Evolutionary conservation across 2,113 vertebrate species (phyloP).

Genomic region (Pipa parva): DNA sequence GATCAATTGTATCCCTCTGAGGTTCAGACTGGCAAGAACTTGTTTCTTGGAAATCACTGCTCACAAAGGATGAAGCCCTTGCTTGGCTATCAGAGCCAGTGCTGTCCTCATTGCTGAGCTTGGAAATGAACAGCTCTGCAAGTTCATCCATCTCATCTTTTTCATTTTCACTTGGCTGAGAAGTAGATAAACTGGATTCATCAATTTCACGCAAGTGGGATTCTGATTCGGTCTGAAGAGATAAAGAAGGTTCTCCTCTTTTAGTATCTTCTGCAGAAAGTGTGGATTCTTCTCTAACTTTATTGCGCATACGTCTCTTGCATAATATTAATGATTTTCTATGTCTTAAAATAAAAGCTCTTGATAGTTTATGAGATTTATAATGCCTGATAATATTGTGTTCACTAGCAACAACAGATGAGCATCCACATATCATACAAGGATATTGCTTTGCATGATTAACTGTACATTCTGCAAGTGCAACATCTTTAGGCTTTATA

Average conservation of each 20-base stretch:
- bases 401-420: conserved; percentile 84
- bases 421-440: conserved; percentile 95
- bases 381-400: conserved; percentile 89
- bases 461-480: conserved; percentile 82
- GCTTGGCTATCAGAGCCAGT: conserved; percentile 54
- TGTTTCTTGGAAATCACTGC: conserved; percentile 58
- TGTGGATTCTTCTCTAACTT: conserved; percentile 59
- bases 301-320: conserved; percentile 66
- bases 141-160: conserved; percentile 73
- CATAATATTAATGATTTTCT: conserved; percentile 86
- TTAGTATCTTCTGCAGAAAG: conserved; percentile 59
- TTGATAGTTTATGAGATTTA: conserved; percentile 86
- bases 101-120: conserved; percentile 71
- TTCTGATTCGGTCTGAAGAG: conserved; percentile 52
- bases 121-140: conserved; percentile 72
- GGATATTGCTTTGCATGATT: conserved; percentile 83
- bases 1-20: conserved; percentile 55
- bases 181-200: conserved; percentile 57
- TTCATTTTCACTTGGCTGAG: conserved; percentile 53
- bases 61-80: conserved; percentile 56
- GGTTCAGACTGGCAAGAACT: conserved; percentile 57
- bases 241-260: conserved; percentile 42
- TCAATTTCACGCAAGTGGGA: conserved; percentile 42
- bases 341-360: conserved; percentile 84
- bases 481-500: conserved; percentile 82